These are phyloP conservation scores for Craterocephalus amniculus DNA, from an alignment of 2,797 vertebrate genomes.

Conservation along the genomic window DNA sequence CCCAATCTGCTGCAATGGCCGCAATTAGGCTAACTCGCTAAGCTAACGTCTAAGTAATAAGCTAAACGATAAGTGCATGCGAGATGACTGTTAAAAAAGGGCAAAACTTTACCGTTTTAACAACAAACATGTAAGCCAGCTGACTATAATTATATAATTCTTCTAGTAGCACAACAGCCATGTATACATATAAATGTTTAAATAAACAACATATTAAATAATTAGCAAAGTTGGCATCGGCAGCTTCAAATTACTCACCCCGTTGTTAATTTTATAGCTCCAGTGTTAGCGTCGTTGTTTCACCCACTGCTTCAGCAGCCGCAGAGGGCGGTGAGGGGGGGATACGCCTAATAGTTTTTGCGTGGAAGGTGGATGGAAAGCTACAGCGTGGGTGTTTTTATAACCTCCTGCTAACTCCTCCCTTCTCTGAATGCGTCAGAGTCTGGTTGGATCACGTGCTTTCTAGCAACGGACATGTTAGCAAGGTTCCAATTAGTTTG, in stretches of 20 bases:
- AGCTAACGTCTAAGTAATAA: constrained; percentile 1
- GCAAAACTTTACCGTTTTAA: neutral
- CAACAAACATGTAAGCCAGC: neutral
- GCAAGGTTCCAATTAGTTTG: constrained; percentile 45
- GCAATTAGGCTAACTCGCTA: constrained; percentile 14
- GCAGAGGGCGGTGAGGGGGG: constrained; percentile 71
- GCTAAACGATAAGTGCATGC: neutral
- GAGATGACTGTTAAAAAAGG: neutral
- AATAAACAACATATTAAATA: neutral
- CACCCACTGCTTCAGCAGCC: constrained; percentile 80
- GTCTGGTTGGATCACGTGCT: constrained; percentile 51
- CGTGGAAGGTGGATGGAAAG: constrained; percentile 69
- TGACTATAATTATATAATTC: neutral
- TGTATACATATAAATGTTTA: neutral
- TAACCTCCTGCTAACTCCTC: constrained; percentile 71
- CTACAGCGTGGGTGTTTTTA: constrained; percentile 62
- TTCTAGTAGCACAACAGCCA: neutral
- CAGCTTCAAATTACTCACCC: constrained; percentile 68
- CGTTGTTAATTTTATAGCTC: constrained; percentile 83
- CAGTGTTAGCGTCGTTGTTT: constrained; percentile 83
- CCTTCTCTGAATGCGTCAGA: constrained; percentile 40
- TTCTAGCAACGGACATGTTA: constrained; percentile 60
- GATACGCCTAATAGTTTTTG: constrained; percentile 47
- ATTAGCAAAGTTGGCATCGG: neutral
- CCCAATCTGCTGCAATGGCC: neutral